Evolutionary conservation across 2,888 invertebrate species (phyloP), one percentile per base, ranked within the genome.

Genomic region (Beris chalybata): DNA sequence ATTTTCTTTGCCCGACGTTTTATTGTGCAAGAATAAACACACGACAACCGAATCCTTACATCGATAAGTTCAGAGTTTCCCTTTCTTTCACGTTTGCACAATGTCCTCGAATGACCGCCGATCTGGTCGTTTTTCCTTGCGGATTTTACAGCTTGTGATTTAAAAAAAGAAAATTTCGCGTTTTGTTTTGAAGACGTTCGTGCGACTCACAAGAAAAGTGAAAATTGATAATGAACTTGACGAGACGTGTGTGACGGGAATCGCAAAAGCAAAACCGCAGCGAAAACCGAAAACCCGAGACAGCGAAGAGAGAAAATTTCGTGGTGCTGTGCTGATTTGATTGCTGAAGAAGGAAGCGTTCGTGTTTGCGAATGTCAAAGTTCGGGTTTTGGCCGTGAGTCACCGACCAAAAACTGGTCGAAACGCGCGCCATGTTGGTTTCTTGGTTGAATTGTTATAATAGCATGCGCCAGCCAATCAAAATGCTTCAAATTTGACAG

Each of bases 151-250:
- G 22, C 22, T 22, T 22, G 22, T 22, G 57, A 30, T 29, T 45
- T 58, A 12, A n/a, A 22, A 22, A 22, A 5, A 22, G 45, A 45
- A 31, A 47, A 47, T 12, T 48, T 13, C 47, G 9, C 50, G 15
- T 11, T 13, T 9, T 9, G 29, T 50, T 13, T 38, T 38, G 38
- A 38, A 38, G 38, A 38, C 50, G 50, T 22, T 6, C 48, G 29
- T 9, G 29, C 50, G 29, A 50, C 50, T 13, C n/a, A 61, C 61
- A 61, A 43, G 61, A 61, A 38, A 59, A 61, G 50, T 38, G 50
- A 50, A 61, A 61, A 61, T 50, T 61, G 61, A 61, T 61, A 61
- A 61, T 61, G 61, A 61, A 61, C 61, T 61, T 61, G 61, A 61
- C 59, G 59, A 38, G 22, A 22, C 22, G 22, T 22, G 22, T 22